Evolutionary conservation across 2,888 invertebrate genomes (phyloP), one percentile per base, ranked within the genome.

Genomic region (Orthosia cruda): DNA sequence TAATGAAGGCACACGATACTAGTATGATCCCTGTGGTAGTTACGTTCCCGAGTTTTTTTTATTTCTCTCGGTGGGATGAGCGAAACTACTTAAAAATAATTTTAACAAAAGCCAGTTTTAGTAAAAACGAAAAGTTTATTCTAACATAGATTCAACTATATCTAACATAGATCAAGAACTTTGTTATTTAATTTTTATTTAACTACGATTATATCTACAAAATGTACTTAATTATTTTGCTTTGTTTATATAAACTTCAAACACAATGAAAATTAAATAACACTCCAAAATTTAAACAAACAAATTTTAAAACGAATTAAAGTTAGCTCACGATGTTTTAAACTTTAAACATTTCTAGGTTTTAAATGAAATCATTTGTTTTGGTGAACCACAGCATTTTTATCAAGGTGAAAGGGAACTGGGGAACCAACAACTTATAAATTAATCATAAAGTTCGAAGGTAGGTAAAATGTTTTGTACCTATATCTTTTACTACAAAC

Each of bases 181-280:
- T 59, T 47, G 12, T 32, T 13, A 26, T 11, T 67, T 9, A 26
- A 62, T 55, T 16, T 62, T 57, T 9, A 45, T 12, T 45, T 5
- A 18, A 63, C 7, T 20, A 20, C 1, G 1, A 5, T 49, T 23
- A 9, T 23, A 62, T 40, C 11, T 16, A 26, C 13, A 64, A 5
- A 57, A 32, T 3, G 0, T 58, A 18, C 4, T 2, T 32, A 16
- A 32, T 75, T 50, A 50, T 75, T 45, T 45, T 12, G 1, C 26
- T n/a, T 61, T 54, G 26, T 67, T 61, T 16, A 20, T 15, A 16
- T 20, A 40, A 49, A 26, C 18, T 32, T 32, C 5, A 55, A 65
- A 58, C 18, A 73, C 23, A 80, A 23, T 54, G 45, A 61, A 61
- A 66, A 26, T 52, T 0, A 70, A 75, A 80, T 40, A 65, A 50